Evolutionary conservation across 2,888 invertebrate species (phyloP).

Genomic region (Drosophila setosimentum): DNA sequence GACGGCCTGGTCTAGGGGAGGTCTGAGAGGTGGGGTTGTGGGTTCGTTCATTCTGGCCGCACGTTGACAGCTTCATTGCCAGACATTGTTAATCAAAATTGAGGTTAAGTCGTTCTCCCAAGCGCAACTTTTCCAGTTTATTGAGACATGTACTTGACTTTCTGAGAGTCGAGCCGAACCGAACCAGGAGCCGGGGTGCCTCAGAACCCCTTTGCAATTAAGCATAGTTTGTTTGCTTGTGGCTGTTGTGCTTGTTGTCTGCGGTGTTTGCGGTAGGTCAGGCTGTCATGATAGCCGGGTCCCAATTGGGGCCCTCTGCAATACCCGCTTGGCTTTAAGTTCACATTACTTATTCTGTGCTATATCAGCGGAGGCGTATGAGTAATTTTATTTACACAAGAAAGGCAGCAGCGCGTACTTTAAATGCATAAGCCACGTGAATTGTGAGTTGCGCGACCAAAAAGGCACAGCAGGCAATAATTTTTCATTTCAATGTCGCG

Average conservation of each 20-base stretch:
- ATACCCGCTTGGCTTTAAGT: constrained; percentile 28
- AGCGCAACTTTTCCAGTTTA: constrained; percentile 62
- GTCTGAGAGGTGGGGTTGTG: neutral
- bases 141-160: constrained; percentile 70
- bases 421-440: constrained; percentile 31
- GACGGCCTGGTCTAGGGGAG: constrained; percentile 8
- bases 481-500: constrained; percentile 68
- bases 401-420: constrained; percentile 36
- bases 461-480: constrained; percentile 57
- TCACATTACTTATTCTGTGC: constrained; percentile 25
- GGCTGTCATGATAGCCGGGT: constrained; percentile 23
- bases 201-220: constrained; percentile 63
- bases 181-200: constrained; percentile 15
- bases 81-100: constrained; percentile 81
- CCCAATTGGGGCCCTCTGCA: constrained; percentile 10
- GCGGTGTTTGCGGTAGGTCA: constrained; percentile 57
- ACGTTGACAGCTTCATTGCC: constrained; percentile 80
- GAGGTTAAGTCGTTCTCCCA: constrained; percentile 74
- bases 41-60: constrained; percentile 37
- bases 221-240: constrained; percentile 65
- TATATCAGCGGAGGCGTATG: constrained; percentile 42
- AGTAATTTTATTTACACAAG: constrained; percentile 56
- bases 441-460: constrained; percentile 37
- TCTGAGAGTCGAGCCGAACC: constrained; percentile 18
- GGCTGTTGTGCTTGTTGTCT: constrained; percentile 31